A percentile compares a stretch with the other conserved stretches of the same genome.
phyloP scores from a whole-genome alignment of 2,113 vertebrate genomes.

The Notarius quadriscutis region DNA sequence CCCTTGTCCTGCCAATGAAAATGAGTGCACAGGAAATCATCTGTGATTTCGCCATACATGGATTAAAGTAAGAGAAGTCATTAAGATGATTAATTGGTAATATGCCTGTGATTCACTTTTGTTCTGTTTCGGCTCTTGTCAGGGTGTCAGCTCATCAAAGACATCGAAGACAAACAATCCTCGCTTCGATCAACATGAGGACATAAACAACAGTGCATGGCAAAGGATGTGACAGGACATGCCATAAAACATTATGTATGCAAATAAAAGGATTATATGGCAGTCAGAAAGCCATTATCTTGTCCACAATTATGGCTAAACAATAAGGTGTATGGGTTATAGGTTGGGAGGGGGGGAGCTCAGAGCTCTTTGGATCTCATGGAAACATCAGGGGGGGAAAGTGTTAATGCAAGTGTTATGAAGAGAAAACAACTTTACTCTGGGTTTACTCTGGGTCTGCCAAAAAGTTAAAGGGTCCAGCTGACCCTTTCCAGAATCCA shows the following conservation, averaged over 20 bases:
- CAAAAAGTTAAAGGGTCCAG: no score
- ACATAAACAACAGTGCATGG: neutral
- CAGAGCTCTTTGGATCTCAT: neutral
- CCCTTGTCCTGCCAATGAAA: conserved; percentile 40
- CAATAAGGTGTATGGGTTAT: neutral
- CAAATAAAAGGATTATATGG: neutral
- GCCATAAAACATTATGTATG: conserved; percentile 7
- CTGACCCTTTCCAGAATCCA: no score
- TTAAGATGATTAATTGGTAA: conserved; percentile 37
- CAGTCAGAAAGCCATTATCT: conserved; percentile 18
- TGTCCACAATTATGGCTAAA: neutral
- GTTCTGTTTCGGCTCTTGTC: conserved; percentile 20
- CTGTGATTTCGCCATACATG: conserved; percentile 41
- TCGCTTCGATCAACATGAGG: neutral
- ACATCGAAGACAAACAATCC: conserved; percentile 11
- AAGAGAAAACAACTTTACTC: neutral
- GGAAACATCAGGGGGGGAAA: neutral
- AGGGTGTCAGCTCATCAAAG: conserved; percentile 26
- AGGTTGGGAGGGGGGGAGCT: neutral
- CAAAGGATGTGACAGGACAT: neutral
- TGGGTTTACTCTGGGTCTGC: neutral
- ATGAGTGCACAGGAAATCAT: conserved; percentile 33
- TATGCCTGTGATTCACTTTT: neutral
- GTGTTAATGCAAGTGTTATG: neutral
- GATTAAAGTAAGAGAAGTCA: conserved; percentile 38